phyloP scores from a whole-genome alignment of 1,140 invertebrate genomes.

The Oscheius sp. region DNA sequence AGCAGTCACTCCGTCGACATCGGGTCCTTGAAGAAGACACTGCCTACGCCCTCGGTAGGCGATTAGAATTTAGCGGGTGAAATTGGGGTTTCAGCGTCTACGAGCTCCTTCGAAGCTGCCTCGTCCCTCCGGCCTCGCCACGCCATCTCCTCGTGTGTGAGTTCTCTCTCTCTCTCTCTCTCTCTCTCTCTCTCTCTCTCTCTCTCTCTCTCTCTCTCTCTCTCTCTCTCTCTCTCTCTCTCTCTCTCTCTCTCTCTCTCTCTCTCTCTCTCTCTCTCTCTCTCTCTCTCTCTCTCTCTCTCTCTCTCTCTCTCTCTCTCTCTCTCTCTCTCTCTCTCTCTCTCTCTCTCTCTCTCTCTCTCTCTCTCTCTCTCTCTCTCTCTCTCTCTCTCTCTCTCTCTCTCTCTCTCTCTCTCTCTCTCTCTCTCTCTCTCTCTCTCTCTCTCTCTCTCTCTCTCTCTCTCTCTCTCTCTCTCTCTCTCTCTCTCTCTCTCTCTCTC shows the following conservation, averaged over 20 bases:
- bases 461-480: neutral
- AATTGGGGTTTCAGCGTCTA: neutral
- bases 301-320: neutral
- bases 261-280: neutral
- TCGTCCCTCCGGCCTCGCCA: neutral
- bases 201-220: neutral
- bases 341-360: neutral
- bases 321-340: neutral
- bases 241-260: neutral
- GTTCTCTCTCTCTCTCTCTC: neutral
- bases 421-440: neutral
- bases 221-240: neutral
- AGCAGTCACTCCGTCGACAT: neutral
- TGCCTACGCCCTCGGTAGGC: neutral
- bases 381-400: neutral
- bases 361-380: neutral
- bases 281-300: neutral
- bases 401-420: neutral
- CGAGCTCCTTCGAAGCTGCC: neutral
- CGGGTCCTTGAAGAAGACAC: neutral
- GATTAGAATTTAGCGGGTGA: too few relatives aligned
- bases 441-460: neutral
- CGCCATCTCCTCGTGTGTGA: neutral
- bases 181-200: neutral
- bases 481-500: neutral